phyloP scores from a whole-genome alignment of 2,113 vertebrate species.

The Bos indicus region DNA sequence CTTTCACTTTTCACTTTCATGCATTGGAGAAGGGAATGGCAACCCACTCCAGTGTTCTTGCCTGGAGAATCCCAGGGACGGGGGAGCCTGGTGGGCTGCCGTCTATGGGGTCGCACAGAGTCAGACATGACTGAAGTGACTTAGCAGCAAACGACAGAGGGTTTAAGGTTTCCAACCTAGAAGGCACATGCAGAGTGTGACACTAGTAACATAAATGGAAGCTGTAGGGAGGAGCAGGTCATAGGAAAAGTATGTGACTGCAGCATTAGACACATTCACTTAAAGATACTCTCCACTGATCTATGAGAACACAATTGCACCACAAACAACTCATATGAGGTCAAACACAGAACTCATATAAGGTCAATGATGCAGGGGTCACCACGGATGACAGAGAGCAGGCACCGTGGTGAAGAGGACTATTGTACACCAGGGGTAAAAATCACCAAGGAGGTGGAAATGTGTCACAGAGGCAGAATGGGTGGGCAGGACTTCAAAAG shows the following conservation, averaged over 20 bases:
- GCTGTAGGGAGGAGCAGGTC: not conserved
- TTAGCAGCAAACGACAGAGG: not conserved
- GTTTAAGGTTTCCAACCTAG: not conserved
- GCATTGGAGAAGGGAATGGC: no score
- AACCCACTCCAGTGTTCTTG: no score
- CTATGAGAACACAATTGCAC: not conserved
- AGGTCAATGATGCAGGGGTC: not conserved
- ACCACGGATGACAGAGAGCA: not conserved
- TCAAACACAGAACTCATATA: not conserved
- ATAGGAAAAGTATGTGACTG: not conserved
- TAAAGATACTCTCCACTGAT: not conserved
- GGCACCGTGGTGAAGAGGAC: not conserved
- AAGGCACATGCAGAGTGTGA: not conserved
- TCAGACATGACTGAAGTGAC: no score
- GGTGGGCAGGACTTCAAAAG: not conserved
- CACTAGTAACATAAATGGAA: not conserved
- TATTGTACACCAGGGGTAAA: not conserved
- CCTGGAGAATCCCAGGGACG: no score
- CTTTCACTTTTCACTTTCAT: no score
- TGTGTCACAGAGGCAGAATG: not conserved
- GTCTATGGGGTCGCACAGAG: no score
- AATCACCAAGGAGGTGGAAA: not conserved
- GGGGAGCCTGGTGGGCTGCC: no score
- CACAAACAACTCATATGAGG: not conserved
- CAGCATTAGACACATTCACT: not conserved